A percentile compares a stretch with the other conserved stretches of the same genome.
These are phyloP conservation scores for Tenebrio molitor DNA, from an alignment of 1,140 invertebrate genomes.

Conservation along the genomic window DNA sequence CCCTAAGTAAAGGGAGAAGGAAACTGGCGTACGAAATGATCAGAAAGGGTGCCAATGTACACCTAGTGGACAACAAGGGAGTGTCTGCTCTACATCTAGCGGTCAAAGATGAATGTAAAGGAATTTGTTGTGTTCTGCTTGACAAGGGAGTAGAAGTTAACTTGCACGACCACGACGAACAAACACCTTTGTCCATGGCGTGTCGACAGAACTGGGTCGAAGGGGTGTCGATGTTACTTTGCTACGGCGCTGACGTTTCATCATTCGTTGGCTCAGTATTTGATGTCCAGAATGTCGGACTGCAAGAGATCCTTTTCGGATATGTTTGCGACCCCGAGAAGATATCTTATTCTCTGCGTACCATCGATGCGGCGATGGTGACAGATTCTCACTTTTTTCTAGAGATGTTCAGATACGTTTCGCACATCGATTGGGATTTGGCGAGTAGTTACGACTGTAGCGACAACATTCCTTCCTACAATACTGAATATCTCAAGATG, in stretches of 20 bases:
- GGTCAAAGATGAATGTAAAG: not conserved
- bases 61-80: not conserved
- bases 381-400: not conserved
- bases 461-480: no score
- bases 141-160: not conserved
- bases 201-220: not conserved
- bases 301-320: not conserved
- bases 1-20: not conserved
- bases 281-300: not conserved
- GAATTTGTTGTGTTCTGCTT: not conserved
- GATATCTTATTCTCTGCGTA: not conserved
- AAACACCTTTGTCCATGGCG: not conserved
- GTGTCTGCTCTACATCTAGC: not conserved
- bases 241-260: not conserved
- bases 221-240: not conserved
- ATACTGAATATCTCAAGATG: no score
- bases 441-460: no score
- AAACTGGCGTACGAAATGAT: not conserved
- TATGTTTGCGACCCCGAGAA: not conserved
- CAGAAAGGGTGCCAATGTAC: not conserved
- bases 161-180: not conserved
- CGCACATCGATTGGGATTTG: no score
- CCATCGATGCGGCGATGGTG: no score
- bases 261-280: constrained; percentile 7
- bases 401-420: no score